Evolutionary conservation across 2,797 vertebrate species (phyloP).

Genomic region (Sarcoramphus papa): DNA sequence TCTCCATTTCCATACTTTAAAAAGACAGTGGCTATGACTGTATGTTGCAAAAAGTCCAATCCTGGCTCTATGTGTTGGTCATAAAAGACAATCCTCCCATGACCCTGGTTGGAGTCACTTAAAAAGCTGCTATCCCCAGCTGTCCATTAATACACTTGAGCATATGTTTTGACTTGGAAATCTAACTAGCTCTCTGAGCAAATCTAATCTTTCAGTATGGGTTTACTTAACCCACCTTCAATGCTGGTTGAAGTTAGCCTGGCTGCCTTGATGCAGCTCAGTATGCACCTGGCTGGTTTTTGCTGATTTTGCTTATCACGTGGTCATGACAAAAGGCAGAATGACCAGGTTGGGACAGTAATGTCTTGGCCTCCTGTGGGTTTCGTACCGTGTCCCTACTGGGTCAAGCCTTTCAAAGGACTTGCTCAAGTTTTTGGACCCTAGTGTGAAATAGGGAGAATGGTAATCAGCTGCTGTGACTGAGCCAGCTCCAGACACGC

Average conservation of each 20-base stretch:
- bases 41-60: not conserved
- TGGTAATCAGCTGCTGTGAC: not conserved
- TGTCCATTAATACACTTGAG: not conserved
- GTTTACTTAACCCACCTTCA: not conserved
- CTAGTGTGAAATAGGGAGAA: not conserved
- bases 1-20: not conserved
- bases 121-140: not conserved
- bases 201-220: not conserved
- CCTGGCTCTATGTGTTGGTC: rapidly evolving
- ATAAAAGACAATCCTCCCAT: not conserved
- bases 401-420: not conserved
- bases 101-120: not conserved
- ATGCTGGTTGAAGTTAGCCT: rapidly evolving
- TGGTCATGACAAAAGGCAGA: not conserved
- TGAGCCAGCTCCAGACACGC: not conserved
- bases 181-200: not conserved
- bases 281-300: not conserved
- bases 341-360: not conserved
- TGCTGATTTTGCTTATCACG: not conserved
- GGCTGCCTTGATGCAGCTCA: not conserved
- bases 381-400: not conserved
- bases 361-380: not conserved
- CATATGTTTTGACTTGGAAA: not conserved
- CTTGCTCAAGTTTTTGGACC: not conserved
- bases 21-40: not conserved